Base-by-base conservation (phyloP, 2,797 vertebrate species). In the Mormyrus proboscirostris region DNA sequence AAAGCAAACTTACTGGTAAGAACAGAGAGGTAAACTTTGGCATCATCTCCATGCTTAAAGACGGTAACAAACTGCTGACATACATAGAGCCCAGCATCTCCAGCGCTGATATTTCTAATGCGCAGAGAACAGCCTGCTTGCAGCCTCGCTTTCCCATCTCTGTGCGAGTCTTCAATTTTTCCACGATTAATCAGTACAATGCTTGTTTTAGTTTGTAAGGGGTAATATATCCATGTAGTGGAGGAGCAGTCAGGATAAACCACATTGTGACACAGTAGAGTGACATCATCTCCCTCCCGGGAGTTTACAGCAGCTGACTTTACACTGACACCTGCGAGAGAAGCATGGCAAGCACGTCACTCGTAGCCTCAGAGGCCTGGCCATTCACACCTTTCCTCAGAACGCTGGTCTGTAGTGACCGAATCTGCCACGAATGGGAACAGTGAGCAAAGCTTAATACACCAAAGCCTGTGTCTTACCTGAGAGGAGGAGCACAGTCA, bases 201-300 rank as follows among this genome's bases (percentile, higher is more conserved):
- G 10, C 4, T 33, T 69, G 3, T 33, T 69, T 33, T 4, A 79
- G 5, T 41, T 44, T 44, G 12, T 79, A 19, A 19, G 4, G 14
- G 38, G 73, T 2, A 7, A 79, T 79, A 44, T 41, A 38, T 44
- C 73, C 73, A 79, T 5, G 25, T 79, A n/a, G 73, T 41, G 38
- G 73, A 19, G 73, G 88, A 89, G 44, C 88, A 89, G 88, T 89
- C 44, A 50, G 88, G 6, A 22, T 69, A 9, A 69, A 65, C 79
- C 44, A 50, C 55, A 65, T 89, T 89, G 22, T 33, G 2, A 69
- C 88, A 89, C 6, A 29, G 82, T 3, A 89, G 44, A 86, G 8
- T 25, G 6, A 38, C 83, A 51, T 33, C 16, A 10, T 69, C 88
- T 19, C 82, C 88, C 5, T 38, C 22, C 16, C 57, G 83, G 76